Evolutionary conservation across 2,113 vertebrate genomes (phyloP).

Genomic region (Anolis carolinensis): DNA sequence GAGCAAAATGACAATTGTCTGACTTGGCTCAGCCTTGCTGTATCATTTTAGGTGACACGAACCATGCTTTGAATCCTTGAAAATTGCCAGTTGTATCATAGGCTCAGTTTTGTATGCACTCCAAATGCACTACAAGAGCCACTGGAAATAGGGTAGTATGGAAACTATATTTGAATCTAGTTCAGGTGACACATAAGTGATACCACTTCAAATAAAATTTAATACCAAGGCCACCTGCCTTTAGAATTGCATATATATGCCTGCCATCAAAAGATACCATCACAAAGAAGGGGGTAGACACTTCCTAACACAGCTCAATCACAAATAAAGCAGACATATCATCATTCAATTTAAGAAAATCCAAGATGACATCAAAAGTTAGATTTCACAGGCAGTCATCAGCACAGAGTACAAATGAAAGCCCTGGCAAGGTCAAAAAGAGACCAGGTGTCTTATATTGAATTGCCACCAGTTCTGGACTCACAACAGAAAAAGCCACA

Average conservation of each 20-base stretch:
- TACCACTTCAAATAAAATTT: slow-evolving; percentile 43
- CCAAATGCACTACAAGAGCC: background rate
- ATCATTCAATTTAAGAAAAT: slow-evolving; percentile 36
- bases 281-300: background rate
- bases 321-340: slow-evolving; percentile 29
- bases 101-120: slow-evolving; percentile 2
- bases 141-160: slow-evolving; percentile 1
- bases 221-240: background rate
- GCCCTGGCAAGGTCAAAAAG: background rate
- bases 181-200: slow-evolving; percentile 7
- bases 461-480: rapidly evolving
- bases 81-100: background rate
- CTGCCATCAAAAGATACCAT: slow-evolving; percentile 25
- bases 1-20: background rate
- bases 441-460: rapidly evolving
- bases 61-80: background rate
- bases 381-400: background rate
- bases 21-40: background rate
- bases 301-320: background rate
- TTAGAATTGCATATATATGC: background rate
- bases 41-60: background rate
- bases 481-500: background rate
- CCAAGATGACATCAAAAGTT: slow-evolving; percentile 15
- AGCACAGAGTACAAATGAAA: background rate
- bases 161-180: slow-evolving; percentile 31